Base-by-base conservation (phyloP, 2,797 vertebrate genomes). In the Melopsittacus undulatus region DNA sequence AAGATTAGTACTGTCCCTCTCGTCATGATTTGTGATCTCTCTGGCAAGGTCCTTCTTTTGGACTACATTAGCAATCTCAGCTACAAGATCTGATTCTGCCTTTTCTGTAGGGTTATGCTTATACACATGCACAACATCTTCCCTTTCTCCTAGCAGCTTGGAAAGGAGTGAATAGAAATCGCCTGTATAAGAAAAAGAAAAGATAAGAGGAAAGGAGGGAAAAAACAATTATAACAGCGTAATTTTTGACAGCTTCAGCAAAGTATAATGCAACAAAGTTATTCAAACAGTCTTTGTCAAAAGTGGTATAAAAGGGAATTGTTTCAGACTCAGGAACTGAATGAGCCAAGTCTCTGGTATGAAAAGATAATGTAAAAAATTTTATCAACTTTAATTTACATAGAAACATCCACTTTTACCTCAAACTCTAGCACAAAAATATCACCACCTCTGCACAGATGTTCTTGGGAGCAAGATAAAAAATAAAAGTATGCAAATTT, bases 131-230 rank as follows among this genome's bases (percentile, higher is more conserved):
- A 98, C 98, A 98, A 98, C 83, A 95, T 98, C 98, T 98, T 98
- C 97, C 98, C 98, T 98, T 97, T 99, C 98, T 97, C 98, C 98
- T 98, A 99, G 98, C 89, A 99, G 98, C 98, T 98, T 98, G 98
- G 99, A 99, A 98, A 99, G 98, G 82, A 99, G 98, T 97, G 98
- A 99, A 98, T 98, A 99, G 98, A 99, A 98, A 98, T 98, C 98
- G 98, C 99, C 99, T 99, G 99, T 89, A 97, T 94, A 98, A 91
- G 95, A 97, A 97, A 97, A 94, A 97, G 91, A 97, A 97, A 90
- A 97, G 86, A 96, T 63, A 97, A 96, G 89, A 91, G 81, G 81
- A 81, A 95, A 88, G 77, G 87, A 87, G 82, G 81, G 40, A 89
- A 88, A 89, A 93, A 90, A 48, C 46, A 75, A 93, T 96, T 96